Evolutionary conservation across 2,113 vertebrate species (phyloP).

Genomic region (Leucoraja erinaceus): DNA sequence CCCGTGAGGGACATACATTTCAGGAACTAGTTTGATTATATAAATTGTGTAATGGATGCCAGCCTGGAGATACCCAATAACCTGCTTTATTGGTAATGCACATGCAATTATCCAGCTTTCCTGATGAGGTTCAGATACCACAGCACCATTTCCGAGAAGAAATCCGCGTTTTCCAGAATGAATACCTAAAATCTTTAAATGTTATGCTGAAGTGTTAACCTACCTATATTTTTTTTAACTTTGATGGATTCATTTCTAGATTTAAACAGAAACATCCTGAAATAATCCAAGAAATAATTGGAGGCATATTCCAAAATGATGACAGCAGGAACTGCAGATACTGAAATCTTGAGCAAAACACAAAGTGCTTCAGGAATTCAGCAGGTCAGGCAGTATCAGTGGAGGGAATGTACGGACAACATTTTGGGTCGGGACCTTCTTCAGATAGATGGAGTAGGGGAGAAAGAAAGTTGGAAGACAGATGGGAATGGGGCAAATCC

Average conservation of each 20-base stretch:
- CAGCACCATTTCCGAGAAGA: neutral
- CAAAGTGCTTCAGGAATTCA: no score
- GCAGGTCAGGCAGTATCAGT: no score
- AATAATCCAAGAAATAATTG: neutral
- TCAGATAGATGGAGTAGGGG: no score
- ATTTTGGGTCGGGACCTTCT: no score
- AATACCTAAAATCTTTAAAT: neutral
- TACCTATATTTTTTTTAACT: neutral
- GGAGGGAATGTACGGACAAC: no score
- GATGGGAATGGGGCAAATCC: no score
- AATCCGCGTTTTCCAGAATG: neutral
- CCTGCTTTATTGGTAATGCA: neutral
- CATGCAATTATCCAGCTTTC: conserved; percentile 9
- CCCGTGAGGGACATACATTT: neutral
- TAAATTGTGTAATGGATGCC: conserved; percentile 2
- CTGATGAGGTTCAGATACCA: neutral
- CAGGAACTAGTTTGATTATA: conserved; percentile 14
- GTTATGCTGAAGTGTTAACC: neutral
- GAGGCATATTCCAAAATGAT: no score
- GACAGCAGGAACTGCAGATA: no score
- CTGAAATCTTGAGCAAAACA: no score
- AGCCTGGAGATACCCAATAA: neutral
- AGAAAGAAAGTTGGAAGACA: no score
- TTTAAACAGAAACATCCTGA: neutral
- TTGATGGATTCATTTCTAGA: neutral